Evolutionary conservation across 2,113 vertebrate genomes (phyloP), one percentile per base, ranked within the genome.

Genomic region (Ammospiza nelsoni): DNA sequence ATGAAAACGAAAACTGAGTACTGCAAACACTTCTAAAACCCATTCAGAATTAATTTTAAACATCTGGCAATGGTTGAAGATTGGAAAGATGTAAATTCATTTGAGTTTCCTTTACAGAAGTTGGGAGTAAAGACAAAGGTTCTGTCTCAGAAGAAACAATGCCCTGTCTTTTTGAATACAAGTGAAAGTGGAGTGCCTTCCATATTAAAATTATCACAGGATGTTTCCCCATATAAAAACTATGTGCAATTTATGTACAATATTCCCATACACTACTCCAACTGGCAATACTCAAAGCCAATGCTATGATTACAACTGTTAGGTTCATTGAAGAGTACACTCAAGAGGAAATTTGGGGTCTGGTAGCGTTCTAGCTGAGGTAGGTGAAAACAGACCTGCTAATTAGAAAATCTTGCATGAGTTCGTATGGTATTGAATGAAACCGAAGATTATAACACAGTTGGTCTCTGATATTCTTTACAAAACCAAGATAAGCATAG

Each of bases 341-440:
- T 75, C 8, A 58, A 61, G 73, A 92, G 87, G 89, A 88, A 95
- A 51, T 85, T 33, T 1, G 12, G 58, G 58, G 49, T 94, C 94
- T 28, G 15, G 59, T 89, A 96, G 93, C 21, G 0, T 69, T 94
- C 59, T 83, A 92, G 96, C 93, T 97, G 98, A 98, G 98, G 98
- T 98, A 98, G 98, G 96, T 96, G 95, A 95, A 96, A 95, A 91
- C 55, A 95, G 92, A 75, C 83, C 94, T 87, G n/a, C 95, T 96
- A 95, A 87, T 82, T 74, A 91, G 86, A 87, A 93, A 89, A 88
- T 54, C 25, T 89, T 96, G 88, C 81, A 69, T 8, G 11, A 95
- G 37, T 82, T 75, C 13, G 15, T 65, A 68, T n/a, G 63, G 72
- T 44, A 55, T 59, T 72, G 68, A 84, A 84, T 5, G 5, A 87